A percentile compares a stretch with the other conserved stretches of the same genome.
Evolutionary conservation across 1,140 invertebrate species (phyloP).

Genomic region (Hestina assimilis): DNA sequence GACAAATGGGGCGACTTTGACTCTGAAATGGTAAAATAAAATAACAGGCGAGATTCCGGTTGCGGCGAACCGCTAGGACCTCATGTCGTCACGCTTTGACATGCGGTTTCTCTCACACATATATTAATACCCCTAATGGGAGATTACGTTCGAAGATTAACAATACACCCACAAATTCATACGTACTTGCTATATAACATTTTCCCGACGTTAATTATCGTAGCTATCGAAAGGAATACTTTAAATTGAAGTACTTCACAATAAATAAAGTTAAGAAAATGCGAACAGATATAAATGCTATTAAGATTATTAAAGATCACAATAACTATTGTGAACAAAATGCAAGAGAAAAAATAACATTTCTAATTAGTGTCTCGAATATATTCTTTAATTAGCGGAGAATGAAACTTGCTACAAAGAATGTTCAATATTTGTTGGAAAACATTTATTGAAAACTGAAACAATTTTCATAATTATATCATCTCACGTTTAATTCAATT

Average conservation of each 20-base stretch:
- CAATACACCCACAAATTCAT: background rate
- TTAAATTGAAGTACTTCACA: background rate
- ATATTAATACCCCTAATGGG: slow-evolving; percentile 15
- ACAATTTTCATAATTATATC: background rate
- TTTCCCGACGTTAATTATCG: background rate
- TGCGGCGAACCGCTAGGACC: slow-evolving; percentile 16
- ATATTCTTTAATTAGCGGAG: no score
- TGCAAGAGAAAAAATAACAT: background rate
- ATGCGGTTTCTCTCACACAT: slow-evolving; percentile 6
- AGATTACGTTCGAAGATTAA: slow-evolving; percentile 8
- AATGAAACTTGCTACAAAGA: no score
- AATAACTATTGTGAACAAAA: background rate
- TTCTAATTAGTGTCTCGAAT: background rate
- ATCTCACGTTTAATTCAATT: background rate
- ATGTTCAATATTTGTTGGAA: background rate
- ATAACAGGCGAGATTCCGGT: slow-evolving; percentile 63
- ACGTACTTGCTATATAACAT: slow-evolving; percentile 19
- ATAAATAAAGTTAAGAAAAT: background rate
- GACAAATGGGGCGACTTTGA: slow-evolving; percentile 74
- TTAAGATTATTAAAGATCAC: background rate
- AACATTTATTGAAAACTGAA: background rate
- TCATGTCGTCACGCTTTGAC: slow-evolving; percentile 8
- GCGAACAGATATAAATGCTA: background rate
- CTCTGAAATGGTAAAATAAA: slow-evolving; percentile 71
- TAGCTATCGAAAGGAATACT: background rate